Conservation (phyloP, 1,140 invertebrate species). For the Centruroides vittatus region DNA sequence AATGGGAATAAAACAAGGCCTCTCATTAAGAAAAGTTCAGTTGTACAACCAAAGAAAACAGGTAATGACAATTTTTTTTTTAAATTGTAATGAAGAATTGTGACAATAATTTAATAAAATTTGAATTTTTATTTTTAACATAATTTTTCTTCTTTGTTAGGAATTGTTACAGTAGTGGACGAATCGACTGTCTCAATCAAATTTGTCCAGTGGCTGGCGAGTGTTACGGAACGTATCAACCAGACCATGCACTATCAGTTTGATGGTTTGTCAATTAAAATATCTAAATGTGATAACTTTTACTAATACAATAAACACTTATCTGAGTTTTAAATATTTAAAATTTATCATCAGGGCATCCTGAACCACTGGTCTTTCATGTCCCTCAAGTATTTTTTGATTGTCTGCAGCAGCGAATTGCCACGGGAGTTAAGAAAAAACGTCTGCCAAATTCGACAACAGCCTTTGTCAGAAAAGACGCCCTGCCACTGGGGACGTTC, state of each 20-base stretch:
- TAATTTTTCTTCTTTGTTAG: too few species aligned
- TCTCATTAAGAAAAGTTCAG: too few species aligned
- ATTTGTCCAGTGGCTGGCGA: slow-evolving; percentile 55
- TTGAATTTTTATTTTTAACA: too few species aligned
- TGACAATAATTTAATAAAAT: too few species aligned
- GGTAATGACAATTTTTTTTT: too few species aligned
- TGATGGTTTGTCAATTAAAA: slow-evolving; percentile 35
- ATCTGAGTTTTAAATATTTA: not conserved
- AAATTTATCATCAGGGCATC: slow-evolving; percentile 26
- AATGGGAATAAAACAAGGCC: too few species aligned
- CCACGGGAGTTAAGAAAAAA: slow-evolving; percentile 46
- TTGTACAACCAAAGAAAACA: too few species aligned
- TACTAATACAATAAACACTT: too few species aligned
- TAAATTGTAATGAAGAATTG: too few species aligned
- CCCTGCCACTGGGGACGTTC: slow-evolving; percentile 49
- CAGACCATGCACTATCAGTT: slow-evolving; percentile 64
- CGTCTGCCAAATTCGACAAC: slow-evolving; percentile 46
- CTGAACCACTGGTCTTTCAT: slow-evolving; percentile 54
- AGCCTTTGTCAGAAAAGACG: slow-evolving; percentile 41
- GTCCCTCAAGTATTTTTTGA: slow-evolving; percentile 55
- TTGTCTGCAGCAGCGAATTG: slow-evolving; percentile 51
- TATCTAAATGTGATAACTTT: too few species aligned
- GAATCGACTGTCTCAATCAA: slow-evolving; percentile 31
- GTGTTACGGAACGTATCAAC: slow-evolving; percentile 61
- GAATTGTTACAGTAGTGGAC: slow-evolving; percentile 17